Conservation (phyloP, 2,113 vertebrate genomes). For the Terrapene triunguis region DNA sequence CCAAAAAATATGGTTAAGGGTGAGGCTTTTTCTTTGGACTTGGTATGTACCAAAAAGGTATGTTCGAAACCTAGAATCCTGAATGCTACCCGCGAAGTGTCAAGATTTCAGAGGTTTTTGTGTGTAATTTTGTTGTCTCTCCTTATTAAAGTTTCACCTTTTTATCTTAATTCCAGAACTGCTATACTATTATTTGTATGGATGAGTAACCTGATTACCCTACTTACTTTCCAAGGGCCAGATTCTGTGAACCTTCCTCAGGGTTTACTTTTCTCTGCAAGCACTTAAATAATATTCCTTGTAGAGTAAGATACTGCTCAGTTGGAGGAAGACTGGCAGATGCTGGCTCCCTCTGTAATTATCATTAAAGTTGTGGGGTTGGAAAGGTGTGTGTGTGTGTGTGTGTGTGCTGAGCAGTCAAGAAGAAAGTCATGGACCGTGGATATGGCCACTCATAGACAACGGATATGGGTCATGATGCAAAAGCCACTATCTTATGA, state of each 20-base stretch:
- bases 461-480: background rate
- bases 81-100: background rate
- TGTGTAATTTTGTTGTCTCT: background rate
- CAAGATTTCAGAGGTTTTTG: background rate
- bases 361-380: background rate
- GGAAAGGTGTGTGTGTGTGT: background rate
- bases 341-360: background rate
- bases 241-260: background rate
- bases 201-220: background rate
- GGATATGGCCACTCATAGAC: background rate
- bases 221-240: background rate
- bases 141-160: background rate
- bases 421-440: background rate
- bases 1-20: background rate
- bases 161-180: background rate
- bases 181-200: background rate
- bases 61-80: background rate
- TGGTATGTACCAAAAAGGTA: background rate
- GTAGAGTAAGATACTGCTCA: background rate
- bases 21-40: rapidly evolving
- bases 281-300: background rate
- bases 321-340: background rate
- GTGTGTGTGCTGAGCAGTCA: background rate
- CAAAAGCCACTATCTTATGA: background rate
- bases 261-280: background rate